These are phyloP conservation scores for Nothoprocta perdicaria DNA, from an alignment of 2,113 vertebrate genomes.

Conservation along the genomic window DNA sequence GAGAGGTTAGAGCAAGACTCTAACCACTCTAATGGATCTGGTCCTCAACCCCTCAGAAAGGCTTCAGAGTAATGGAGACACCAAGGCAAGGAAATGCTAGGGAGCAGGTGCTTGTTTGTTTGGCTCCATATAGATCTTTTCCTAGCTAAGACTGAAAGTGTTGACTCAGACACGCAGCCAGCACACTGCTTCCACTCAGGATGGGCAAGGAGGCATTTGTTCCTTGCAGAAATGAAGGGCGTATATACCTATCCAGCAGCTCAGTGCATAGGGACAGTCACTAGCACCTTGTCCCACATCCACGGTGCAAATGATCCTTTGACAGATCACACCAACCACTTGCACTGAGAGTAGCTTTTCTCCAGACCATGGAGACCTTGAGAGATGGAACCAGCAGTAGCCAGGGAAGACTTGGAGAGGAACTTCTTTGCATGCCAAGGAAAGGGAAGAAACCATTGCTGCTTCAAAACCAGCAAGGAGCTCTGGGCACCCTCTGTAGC, in stretches of 20 bases:
- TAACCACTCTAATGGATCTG: fast-evolving
- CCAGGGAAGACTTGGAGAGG: not conserved
- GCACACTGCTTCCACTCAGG: too few relatives aligned
- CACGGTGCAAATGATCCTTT: not conserved
- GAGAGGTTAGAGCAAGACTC: not conserved
- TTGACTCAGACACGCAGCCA: too few relatives aligned
- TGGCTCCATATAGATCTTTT: too few relatives aligned
- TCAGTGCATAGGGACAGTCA: not conserved
- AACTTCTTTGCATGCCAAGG: not conserved
- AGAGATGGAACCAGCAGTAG: not conserved
- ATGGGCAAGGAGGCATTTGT: too few relatives aligned
- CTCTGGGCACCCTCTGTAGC: not conserved
- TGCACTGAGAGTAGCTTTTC: not conserved
- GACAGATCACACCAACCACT: not conserved
- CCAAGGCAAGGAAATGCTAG: not conserved
- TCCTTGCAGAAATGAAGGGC: too few relatives aligned
- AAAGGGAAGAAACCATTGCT: not conserved
- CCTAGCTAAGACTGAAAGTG: too few relatives aligned
- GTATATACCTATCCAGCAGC: too few relatives aligned
- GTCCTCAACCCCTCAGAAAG: not conserved
- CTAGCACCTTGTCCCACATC: not conserved
- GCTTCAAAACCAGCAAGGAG: not conserved
- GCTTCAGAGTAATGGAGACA: not conserved
- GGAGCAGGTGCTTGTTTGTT: too few relatives aligned
- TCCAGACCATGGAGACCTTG: not conserved